Evolutionary conservation across 2,888 invertebrate genomes (phyloP).

Genomic region (Spialia ferax): DNA sequence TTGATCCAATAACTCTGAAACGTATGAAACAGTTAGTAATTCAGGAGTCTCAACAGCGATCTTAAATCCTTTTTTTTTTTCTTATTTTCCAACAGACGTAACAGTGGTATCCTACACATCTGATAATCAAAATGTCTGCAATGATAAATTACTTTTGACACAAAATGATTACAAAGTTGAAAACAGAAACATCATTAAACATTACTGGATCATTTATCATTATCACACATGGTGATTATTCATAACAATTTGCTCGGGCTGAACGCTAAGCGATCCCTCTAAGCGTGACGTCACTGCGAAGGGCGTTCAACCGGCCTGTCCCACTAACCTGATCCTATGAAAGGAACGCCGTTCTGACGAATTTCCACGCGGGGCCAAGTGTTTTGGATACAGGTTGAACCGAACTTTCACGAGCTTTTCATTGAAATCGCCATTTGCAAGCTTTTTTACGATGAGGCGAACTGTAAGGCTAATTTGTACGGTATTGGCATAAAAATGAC

Average conservation of each 20-base stretch:
- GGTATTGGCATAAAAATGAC: neutral
- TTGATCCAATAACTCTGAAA: too few relatives aligned
- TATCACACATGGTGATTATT: constrained; percentile 3
- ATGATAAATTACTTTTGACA: constrained; percentile 3
- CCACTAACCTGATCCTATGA: constrained; percentile 50
- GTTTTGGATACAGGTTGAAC: constrained; percentile 19
- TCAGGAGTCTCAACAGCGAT: neutral
- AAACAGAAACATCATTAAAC: constrained; percentile 14
- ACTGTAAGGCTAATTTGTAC: neutral
- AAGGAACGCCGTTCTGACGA: constrained; percentile 27
- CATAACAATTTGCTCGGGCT: constrained; percentile 20
- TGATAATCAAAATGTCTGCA: neutral
- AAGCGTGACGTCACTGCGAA: constrained; percentile 44
- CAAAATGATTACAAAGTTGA: constrained; percentile 1
- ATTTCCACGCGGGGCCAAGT: constrained; percentile 23
- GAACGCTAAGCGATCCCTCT: constrained; percentile 14
- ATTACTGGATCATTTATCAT: constrained; percentile 8
- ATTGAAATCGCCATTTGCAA: neutral
- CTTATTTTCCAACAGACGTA: too few relatives aligned
- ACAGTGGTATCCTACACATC: neutral
- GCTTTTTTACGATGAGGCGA: neutral
- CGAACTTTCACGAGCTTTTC: constrained; percentile 15
- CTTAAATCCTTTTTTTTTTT: too few relatives aligned
- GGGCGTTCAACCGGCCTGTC: constrained; percentile 62
- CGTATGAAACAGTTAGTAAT: too few relatives aligned